Conservation (phyloP, 2,888 invertebrate genomes). For the Escarpia spicata region DNA sequence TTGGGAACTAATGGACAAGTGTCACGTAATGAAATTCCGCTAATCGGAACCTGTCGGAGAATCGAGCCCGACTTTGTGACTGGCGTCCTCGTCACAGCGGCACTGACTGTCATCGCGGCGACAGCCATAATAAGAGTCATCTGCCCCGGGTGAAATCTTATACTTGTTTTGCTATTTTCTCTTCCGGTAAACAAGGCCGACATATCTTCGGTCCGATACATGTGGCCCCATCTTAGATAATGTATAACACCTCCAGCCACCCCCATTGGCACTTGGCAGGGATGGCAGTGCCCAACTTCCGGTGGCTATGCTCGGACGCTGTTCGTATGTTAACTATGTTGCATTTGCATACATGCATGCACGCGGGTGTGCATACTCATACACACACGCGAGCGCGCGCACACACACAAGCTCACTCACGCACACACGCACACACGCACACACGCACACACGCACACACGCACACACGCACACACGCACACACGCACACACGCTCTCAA, state of each 20-base stretch:
- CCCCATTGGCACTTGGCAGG: not conserved
- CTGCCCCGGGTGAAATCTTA: not conserved
- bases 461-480: too few relatives aligned
- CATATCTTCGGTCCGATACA: not conserved
- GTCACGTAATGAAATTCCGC: not conserved
- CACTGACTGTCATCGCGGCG: not conserved
- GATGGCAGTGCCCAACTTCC: not conserved
- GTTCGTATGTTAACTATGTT: too few relatives aligned
- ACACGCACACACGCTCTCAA: too few relatives aligned
- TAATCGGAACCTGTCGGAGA: not conserved
- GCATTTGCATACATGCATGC: too few relatives aligned
- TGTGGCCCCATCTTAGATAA: not conserved
- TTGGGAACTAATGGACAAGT: not conserved
- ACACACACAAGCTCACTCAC: too few relatives aligned
- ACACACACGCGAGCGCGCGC: too few relatives aligned
- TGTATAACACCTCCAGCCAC: not conserved
- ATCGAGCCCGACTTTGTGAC: not conserved
- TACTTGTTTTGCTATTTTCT: constrained; percentile 16
- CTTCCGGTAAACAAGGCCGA: constrained; percentile 4
- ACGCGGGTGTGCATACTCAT: too few relatives aligned
- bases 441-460: too few relatives aligned
- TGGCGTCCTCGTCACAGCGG: not conserved
- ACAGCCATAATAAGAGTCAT: not conserved
- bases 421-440: too few relatives aligned
- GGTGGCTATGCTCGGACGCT: not conserved